Percentiles rank a stretch among this genome's conserved stretches.
phyloP scores from a whole-genome alignment of 2,113 vertebrate species.

The Erythrocercus mccallii region DNA sequence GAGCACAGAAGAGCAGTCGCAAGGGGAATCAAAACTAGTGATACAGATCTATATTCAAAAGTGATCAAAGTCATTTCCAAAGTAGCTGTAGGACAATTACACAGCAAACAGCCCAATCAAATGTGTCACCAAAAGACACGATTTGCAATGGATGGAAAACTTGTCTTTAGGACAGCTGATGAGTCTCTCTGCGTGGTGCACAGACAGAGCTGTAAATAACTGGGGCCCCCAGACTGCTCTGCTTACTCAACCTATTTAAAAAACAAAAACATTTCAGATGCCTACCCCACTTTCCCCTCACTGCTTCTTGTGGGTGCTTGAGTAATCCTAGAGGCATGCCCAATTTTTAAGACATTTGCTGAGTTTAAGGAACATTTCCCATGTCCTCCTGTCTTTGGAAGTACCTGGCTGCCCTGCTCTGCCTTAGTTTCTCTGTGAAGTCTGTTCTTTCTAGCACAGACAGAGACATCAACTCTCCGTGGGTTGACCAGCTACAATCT shows the following conservation, averaged over 20 bases:
- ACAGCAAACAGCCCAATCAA: background rate
- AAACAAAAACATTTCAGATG: conserved; percentile 3
- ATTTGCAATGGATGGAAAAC: background rate
- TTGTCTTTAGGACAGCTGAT: background rate
- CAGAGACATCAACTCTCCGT: background rate
- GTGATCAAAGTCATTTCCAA: conserved; percentile 27
- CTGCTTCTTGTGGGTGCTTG: conserved; percentile 55
- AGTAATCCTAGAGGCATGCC: conserved; percentile 34
- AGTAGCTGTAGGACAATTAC: background rate
- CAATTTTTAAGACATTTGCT: conserved; percentile 49
- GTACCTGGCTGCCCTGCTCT: background rate
- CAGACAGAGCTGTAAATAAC: conserved; percentile 30
- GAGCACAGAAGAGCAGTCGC: background rate
- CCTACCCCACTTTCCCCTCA: conserved; percentile 2
- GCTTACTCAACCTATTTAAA: conserved; percentile 37
- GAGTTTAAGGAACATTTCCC: conserved; percentile 39
- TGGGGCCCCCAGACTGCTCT: background rate
- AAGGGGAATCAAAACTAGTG: background rate
- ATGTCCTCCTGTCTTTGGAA: background rate
- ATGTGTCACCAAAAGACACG: background rate
- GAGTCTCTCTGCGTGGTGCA: background rate
- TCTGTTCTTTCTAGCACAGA: background rate
- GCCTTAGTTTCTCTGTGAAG: background rate
- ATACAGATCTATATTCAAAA: background rate
- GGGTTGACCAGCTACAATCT: background rate